Evolutionary conservation across 2,888 invertebrate genomes (phyloP), one percentile per base, ranked within the genome.

Genomic region (Cryptosula pallasiana): DNA sequence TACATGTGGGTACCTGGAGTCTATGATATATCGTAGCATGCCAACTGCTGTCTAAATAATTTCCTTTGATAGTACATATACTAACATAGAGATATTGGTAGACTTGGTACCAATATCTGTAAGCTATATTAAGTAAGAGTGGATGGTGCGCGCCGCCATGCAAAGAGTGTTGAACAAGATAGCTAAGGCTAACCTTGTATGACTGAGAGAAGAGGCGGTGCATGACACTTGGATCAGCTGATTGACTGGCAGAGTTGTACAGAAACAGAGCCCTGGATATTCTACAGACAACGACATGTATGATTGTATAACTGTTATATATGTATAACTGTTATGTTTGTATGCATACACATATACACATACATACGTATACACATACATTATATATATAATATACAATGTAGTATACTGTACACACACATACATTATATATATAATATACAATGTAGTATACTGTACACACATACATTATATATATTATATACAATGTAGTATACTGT

Each of bases 181-280:
- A 45, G 9, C 45, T 20, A 57, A 9, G 9, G 71, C 73, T 58
- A 13, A 73, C 73, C 55, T 58, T n/a, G 34, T 73, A 58, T 25
- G 73, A 36, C 32, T 73, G 29, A n/a, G 27, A 34, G 32, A 69
- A 71, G 34, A 55, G 69, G 23, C 16, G n/a, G 0, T 35, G 23
- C 35, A 71, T 72, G 5, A 54, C 36, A 5, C 72, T 35, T 13
- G 35, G 35, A 23, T 71, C 58, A 23, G 34, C 16, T 20, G 57
- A 16, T 5, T 71, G 5, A 25, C 58, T 55, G 0, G 71, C 72
- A 25, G 27, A n/a, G 35, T 74, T 72, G 34, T 72, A 69, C 34
- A 74, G 16, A 55, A 45, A 73, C 36, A 72, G 63, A 16, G 73
- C 73, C n/a, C 32, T 63, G 2, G 63, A 63, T 34, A 55, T 71